Percentiles rank a stretch among this genome's conserved stretches.
Conservation (phyloP, 2,113 vertebrate genomes). For the Gallinago undulata region DNA sequence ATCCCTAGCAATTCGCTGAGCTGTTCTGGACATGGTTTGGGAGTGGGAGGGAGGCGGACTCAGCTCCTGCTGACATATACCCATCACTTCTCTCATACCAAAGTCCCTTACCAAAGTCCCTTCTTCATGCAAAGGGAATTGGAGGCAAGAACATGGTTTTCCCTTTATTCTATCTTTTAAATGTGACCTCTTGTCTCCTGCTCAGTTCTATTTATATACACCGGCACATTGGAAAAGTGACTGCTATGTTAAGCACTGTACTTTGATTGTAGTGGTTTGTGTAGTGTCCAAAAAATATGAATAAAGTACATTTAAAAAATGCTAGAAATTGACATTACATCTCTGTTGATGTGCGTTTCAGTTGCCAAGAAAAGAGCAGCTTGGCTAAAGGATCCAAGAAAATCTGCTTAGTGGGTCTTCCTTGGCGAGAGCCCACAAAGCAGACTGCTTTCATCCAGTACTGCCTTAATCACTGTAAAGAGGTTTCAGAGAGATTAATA, state of each 20-base stretch:
- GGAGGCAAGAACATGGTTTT: neutral
- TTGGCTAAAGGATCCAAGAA: conserved; percentile 55
- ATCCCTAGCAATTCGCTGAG: neutral
- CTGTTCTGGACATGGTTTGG: neutral
- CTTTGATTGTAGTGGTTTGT: conserved; percentile 20
- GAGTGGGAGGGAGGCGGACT: too few species aligned
- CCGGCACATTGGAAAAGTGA: neutral
- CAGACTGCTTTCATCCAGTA: conserved; percentile 45
- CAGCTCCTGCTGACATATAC: neutral
- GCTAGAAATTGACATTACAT: conserved; percentile 3
- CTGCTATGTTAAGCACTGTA: neutral
- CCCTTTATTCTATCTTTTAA: neutral
- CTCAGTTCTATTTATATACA: conserved; percentile 1
- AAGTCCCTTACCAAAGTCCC: neutral
- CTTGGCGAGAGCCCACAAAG: conserved; percentile 36
- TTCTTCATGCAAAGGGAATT: neutral
- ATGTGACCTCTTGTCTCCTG: neutral
- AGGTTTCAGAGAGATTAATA: conserved; percentile 63
- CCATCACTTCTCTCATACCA: neutral
- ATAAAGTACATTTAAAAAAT: neutral
- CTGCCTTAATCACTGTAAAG: conserved; percentile 56
- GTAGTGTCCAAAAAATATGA: neutral
- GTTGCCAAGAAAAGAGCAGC: conserved; percentile 66
- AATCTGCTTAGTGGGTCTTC: conserved; percentile 59
- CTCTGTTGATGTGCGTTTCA: neutral